Percentiles rank a stretch among this genome's conserved stretches.
Evolutionary conservation across 2,113 vertebrate species (phyloP).

Genomic region (Megaleporinus macrocephalus): DNA sequence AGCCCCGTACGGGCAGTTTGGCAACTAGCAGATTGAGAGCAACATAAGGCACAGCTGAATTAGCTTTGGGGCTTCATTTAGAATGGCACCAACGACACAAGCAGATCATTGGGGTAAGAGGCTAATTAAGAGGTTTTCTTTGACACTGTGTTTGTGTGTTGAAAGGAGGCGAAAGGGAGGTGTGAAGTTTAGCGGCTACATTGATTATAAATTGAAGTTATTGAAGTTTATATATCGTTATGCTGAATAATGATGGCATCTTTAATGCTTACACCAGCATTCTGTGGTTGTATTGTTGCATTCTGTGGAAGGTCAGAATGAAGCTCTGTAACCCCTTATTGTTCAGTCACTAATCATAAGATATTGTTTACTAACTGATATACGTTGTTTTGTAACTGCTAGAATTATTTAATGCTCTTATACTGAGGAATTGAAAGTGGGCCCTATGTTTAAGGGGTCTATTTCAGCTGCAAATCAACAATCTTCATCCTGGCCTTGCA

Average conservation of each 20-base stretch:
- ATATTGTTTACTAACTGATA: not conserved
- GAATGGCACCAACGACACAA: not conserved
- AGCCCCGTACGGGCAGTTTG: constrained; percentile 32
- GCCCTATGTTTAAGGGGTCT: not conserved
- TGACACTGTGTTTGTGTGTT: not conserved
- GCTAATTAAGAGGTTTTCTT: constrained; percentile 29
- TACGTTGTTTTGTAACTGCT: not conserved
- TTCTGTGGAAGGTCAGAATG: not conserved
- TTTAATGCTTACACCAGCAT: not conserved
- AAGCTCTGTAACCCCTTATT: not conserved
- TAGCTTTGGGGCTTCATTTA: constrained; percentile 5
- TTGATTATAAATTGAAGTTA: not conserved
- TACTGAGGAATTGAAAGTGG: not conserved
- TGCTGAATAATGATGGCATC: not conserved
- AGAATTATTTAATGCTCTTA: not conserved
- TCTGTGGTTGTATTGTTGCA: not conserved
- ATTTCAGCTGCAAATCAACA: not conserved
- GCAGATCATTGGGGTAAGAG: constrained; percentile 27
- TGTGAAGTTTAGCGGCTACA: not conserved
- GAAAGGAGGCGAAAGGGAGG: not conserved
- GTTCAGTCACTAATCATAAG: too few relatives aligned
- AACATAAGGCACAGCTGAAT: constrained; percentile 25
- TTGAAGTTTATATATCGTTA: not conserved
- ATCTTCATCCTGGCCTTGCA: not conserved
- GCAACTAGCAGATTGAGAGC: constrained; percentile 30